Evolutionary conservation across 2,113 vertebrate species (phyloP), one percentile per base, ranked within the genome.

Genomic region (Petrocephalus zakoni): DNA sequence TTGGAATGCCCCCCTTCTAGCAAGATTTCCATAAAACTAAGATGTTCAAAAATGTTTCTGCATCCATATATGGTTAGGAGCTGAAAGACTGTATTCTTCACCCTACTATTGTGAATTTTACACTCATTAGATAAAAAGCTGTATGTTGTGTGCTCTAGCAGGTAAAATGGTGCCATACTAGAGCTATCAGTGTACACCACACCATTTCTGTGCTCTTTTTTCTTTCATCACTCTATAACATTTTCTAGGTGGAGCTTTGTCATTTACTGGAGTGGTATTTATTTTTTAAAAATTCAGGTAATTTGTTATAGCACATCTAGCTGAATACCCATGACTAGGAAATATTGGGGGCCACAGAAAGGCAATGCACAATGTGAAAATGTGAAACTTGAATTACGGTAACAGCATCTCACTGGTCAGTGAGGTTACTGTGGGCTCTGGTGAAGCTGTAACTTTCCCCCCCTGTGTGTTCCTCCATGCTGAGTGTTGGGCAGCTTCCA

Each of bases 1-100:
- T 25, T 55, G 84, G 52, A 86, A 86, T 55, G n/a, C 11, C 25
- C 15, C 34, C 25, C 10, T 34, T 55, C 34, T 34, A 86, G 13
- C 52, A 53, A 55, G 29, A 86, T 21, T 86, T 55, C 29, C 84
- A 86, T 55, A 86, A 86, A 86, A 86, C 6, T 85, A 85, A 85
- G 82, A 46, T 29, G 83, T 86, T 86, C 29, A 5, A 56, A 86
- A 86, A 56, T 85, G n/a, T 52, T 86, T 51, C 29, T 55, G 3
- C 52, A 86, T 86, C 84, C 49, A 52, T 86, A 86, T 86, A 86
- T 86, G 56, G 84, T 86, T 15, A 56, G 81, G 42, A 83, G 84
- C 84, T 55, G 52, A 55, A 29, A 53, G 25, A 19, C 29, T 55
- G 25, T 34, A 34, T 86, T 42, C 15, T 78, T 78, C 34, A 78